Base-by-base conservation (phyloP, 2,888 invertebrate genomes). In the Caenorhabditis zanzibari region DNA sequence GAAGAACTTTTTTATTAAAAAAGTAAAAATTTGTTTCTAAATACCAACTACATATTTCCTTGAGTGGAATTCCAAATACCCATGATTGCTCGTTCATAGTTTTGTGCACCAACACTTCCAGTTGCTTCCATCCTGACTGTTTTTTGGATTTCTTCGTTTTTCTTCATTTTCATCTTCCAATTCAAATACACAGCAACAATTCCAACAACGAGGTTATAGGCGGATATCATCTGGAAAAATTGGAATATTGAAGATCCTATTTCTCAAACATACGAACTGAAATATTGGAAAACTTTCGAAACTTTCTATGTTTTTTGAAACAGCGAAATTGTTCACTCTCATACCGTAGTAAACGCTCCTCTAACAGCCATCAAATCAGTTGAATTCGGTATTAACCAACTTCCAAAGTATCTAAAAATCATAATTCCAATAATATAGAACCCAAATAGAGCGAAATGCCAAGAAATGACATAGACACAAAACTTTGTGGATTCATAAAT, bases 11-110 rank as follows among this genome's bases (percentile, higher is more conserved):
- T n/a, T n/a, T n/a, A n/a, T n/a, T n/a, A n/a, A n/a, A n/a, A n/a
- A n/a, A n/a, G n/a, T n/a, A n/a, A n/a, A n/a, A n/a, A n/a, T n/a
- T n/a, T n/a, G n/a, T n/a, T n/a, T n/a, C n/a, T n/a, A n/a, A n/a
- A n/a, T n/a, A n/a, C n/a, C n/a, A n/a, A n/a, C n/a, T n/a, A n/a
- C n/a, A n/a, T n/a, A n/a, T n/a, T n/a, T n/a, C n/a, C n/a, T n/a
- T n/a, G n/a, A n/a, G n/a, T n/a, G n/a, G 69, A 69, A 49, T 77
- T 77, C 77, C 77, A 77, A 14, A 77, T 52, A 9, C 26, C 41
- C 19, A 26, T 49, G 12, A 77, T 77, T 2, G 69, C 69, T 14
- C 54, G 54, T 0, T 77, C 77, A 28, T 77, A 77, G 24, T 77
- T 77, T n/a, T 32, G 35, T 4, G 69, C 77, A 38, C 77, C 77